Evolutionary conservation across 2,888 invertebrate species (phyloP).

Genomic region (Apeira syringaria): DNA sequence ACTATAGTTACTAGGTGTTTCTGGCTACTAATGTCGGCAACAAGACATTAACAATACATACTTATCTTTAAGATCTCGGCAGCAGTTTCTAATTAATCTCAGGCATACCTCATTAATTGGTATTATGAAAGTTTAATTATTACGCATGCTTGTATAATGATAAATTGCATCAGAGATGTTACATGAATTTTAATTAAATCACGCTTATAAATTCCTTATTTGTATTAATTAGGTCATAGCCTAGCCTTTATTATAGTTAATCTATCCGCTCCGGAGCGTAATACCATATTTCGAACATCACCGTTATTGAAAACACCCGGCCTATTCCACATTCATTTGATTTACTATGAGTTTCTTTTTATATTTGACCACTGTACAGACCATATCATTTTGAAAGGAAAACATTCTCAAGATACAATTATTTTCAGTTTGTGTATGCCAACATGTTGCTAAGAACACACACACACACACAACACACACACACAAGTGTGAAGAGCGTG

Average conservation of each 20-base stretch:
- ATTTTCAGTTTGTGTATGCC: no score
- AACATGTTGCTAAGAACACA: no score
- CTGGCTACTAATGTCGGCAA: conserved; percentile 12
- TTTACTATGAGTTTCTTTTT: no score
- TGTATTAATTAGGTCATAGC: conserved; percentile 20
- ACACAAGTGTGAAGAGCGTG: no score
- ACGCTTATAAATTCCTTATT: conserved; percentile 36
- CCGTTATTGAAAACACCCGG: no score
- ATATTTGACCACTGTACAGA: no score
- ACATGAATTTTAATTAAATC: conserved; percentile 48
- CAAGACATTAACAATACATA: conserved; percentile 22
- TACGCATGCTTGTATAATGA: conserved; percentile 47
- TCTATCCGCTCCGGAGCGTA: background rate
- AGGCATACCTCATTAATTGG: conserved; percentile 63
- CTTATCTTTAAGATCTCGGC: conserved; percentile 58
- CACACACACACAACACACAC: no score
- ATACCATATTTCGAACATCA: no score
- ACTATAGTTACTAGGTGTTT: no score
- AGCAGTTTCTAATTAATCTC: conserved; percentile 74
- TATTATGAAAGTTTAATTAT: conserved; percentile 72
- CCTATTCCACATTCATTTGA: no score
- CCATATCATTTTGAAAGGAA: no score
- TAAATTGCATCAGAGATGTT: conserved; percentile 48
- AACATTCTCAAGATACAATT: no score
- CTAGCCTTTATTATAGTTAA: background rate